Evolutionary conservation across 2,113 vertebrate genomes (phyloP).

Genomic region (Chloropsis cyanopogon): DNA sequence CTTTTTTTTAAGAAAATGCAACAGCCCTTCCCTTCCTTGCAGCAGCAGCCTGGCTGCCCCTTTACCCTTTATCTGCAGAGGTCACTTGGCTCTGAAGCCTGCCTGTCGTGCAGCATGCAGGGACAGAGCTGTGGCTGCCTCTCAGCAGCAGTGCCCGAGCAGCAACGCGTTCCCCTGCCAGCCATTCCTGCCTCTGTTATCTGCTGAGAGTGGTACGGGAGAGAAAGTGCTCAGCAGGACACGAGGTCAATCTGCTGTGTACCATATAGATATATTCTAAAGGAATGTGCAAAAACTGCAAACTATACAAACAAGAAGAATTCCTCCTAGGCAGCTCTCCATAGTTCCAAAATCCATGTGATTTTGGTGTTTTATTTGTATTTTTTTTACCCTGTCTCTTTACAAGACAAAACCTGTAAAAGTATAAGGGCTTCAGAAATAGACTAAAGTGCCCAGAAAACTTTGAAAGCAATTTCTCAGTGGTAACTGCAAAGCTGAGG

Average conservation of each 20-base stretch:
- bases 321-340: not conserved
- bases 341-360: not conserved
- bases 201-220: not conserved
- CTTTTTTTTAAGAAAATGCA: not conserved
- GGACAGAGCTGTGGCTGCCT: not conserved
- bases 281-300: not conserved
- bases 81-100: not conserved
- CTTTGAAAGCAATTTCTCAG: not conserved
- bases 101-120: not conserved
- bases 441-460: not conserved
- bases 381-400: not conserved
- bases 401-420: not conserved
- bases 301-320: not conserved
- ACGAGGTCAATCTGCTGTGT: not conserved
- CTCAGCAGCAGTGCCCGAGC: not conserved
- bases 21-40: not conserved
- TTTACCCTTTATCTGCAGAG: not conserved
- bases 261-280: not conserved
- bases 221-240: not conserved
- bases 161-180: not conserved
- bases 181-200: rapidly evolving
- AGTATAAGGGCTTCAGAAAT: not conserved
- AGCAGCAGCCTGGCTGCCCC: not conserved
- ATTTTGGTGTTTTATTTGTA: rapidly evolving
- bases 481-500: not conserved